Conservation (phyloP, 2,888 invertebrate genomes). For the Tenthredo notha region DNA sequence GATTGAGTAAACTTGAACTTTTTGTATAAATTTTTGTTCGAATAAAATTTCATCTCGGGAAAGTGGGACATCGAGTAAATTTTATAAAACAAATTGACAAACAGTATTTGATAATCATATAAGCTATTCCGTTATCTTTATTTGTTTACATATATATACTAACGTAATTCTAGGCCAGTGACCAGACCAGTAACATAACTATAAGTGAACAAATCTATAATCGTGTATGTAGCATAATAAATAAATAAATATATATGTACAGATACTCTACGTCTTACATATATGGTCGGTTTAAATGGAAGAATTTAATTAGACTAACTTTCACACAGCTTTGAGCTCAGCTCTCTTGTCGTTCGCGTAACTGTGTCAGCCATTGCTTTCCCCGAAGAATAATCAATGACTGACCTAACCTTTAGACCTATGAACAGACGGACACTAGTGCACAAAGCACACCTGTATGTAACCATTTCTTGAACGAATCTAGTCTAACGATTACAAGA, state of each 20-base stretch:
- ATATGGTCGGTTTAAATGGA: not conserved
- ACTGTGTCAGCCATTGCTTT: slow-evolving; percentile 41
- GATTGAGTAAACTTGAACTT: not conserved
- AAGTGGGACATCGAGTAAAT: not conserved
- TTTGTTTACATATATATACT: not conserved
- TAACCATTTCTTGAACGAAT: slow-evolving; percentile 17
- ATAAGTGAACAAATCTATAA: not conserved
- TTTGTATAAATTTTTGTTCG: not conserved
- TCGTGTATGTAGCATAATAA: not conserved
- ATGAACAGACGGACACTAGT: not conserved
- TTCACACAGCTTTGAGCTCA: not conserved
- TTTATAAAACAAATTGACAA: not conserved
- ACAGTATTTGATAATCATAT: not conserved
- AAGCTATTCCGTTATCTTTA: slow-evolving; percentile 17
- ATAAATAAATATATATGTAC: too few species aligned
- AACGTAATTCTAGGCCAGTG: not conserved
- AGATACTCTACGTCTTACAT: not conserved
- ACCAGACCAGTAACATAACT: not conserved
- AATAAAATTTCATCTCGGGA: not conserved
- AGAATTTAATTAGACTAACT: slow-evolving; percentile 26
- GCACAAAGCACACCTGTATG: not conserved
- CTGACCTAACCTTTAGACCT: slow-evolving; percentile 24
- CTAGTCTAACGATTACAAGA: not conserved
- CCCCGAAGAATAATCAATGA: slow-evolving; percentile 36
- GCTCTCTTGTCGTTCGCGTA: not conserved